phyloP scores from a whole-genome alignment of 2,113 vertebrate genomes.

The Gnathonemus longibarbis region DNA sequence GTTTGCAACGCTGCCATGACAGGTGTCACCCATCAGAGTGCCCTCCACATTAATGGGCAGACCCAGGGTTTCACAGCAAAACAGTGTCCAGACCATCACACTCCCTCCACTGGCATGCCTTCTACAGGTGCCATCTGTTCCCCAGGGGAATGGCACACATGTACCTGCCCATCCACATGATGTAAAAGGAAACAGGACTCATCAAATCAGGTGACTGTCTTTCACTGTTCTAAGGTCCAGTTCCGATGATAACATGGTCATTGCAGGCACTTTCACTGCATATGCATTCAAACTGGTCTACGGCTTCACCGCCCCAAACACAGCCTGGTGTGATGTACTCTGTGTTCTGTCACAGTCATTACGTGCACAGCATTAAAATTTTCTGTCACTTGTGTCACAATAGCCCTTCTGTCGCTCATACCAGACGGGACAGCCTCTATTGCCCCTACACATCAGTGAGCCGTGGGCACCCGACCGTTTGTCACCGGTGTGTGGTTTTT shows the following conservation, averaged over 20 bases:
- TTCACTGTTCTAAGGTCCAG: neutral
- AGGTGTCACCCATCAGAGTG: neutral
- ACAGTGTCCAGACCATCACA: neutral
- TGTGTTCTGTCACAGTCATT: neutral
- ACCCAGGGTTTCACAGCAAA: neutral
- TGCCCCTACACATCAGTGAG: neutral
- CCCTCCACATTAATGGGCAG: neutral
- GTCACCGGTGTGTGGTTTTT: neutral
- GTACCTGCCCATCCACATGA: neutral
- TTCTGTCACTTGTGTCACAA: neutral
- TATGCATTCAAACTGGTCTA: neutral
- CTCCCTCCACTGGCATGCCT: neutral
- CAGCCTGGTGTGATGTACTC: neutral
- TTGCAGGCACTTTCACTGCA: neutral
- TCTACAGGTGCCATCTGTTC: neutral
- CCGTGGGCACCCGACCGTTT: neutral
- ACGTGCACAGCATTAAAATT: neutral
- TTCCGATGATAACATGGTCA: neutral
- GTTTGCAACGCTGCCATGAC: neutral
- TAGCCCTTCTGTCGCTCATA: neutral
- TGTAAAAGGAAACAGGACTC: neutral
- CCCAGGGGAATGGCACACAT: neutral
- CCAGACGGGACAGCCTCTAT: neutral
- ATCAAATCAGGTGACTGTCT: neutral
- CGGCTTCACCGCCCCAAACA: neutral